Conservation (phyloP, 1,140 invertebrate species). For the Nasonia longicornis region DNA sequence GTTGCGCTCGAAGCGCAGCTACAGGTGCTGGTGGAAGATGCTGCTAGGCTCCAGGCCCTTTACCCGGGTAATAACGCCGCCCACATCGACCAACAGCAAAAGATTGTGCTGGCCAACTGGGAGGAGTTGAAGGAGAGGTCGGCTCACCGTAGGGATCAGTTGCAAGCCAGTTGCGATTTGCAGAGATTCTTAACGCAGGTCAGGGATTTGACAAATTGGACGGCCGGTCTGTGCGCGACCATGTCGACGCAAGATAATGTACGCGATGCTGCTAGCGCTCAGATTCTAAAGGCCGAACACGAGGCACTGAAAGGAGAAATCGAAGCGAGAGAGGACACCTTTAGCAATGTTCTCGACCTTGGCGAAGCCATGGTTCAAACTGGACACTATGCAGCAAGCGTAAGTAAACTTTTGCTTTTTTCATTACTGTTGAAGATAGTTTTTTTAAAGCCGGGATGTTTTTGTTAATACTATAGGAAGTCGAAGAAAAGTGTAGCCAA, state of each 20-base stretch:
- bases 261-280: slow-evolving; percentile 87
- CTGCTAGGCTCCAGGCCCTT: slow-evolving; percentile 83
- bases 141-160: slow-evolving; percentile 80
- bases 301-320: slow-evolving; percentile 94
- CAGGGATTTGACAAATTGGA: slow-evolving; percentile 91
- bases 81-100: slow-evolving; percentile 87
- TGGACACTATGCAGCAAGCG: slow-evolving; percentile 83
- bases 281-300: slow-evolving; percentile 89
- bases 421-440: neutral
- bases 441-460: neutral
- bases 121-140: slow-evolving; percentile 85
- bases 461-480: slow-evolving; percentile 70
- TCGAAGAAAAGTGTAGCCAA: slow-evolving; percentile 83
- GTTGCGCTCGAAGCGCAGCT: slow-evolving; percentile 93
- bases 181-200: slow-evolving; percentile 86
- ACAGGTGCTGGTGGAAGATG: slow-evolving; percentile 92
- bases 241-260: slow-evolving; percentile 88
- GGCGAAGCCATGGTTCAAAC: slow-evolving; percentile 88
- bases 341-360: slow-evolving; percentile 81
- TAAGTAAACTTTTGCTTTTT: slow-evolving; percentile 50
- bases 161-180: slow-evolving; percentile 89
- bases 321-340: slow-evolving; percentile 91
- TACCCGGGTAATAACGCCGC: slow-evolving; percentile 95
- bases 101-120: slow-evolving; percentile 89
- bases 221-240: slow-evolving; percentile 80